phyloP scores from a whole-genome alignment of 2,888 invertebrate species.

The Poecilobothrus nobilitatus region DNA sequence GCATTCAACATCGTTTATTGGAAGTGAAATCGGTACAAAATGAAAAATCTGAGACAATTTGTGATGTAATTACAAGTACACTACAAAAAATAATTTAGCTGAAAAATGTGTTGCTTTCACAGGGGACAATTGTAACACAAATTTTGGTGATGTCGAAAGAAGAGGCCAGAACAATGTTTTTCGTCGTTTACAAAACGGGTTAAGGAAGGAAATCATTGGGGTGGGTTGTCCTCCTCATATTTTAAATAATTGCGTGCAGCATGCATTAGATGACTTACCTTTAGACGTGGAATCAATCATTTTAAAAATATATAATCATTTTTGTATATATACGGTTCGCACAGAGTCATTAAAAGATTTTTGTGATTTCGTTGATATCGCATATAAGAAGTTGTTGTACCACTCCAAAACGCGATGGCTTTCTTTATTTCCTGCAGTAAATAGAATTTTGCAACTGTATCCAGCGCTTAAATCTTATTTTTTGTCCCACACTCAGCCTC shows the following conservation, averaged over 20 bases:
- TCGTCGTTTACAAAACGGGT: constrained; percentile 9
- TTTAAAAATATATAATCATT: constrained; percentile 14
- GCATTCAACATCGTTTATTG: neutral
- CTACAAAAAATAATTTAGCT: neutral
- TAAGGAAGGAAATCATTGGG: neutral
- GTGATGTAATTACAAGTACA: constrained; percentile 4
- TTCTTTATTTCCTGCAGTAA: constrained; percentile 13
- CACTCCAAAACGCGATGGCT: constrained; percentile 14
- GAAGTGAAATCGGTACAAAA: constrained; percentile 2
- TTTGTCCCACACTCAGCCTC: neutral
- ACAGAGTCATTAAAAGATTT: constrained; percentile 13
- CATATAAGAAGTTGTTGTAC: constrained; percentile 10
- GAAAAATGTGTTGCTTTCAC: constrained; percentile 17
- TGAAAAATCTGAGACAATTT: constrained; percentile 9
- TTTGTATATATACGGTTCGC: constrained; percentile 13
- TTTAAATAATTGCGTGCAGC: constrained; percentile 10
- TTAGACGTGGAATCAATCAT: constrained; percentile 10
- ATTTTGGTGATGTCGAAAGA: constrained; percentile 22
- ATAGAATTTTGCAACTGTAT: constrained; percentile 9
- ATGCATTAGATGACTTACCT: constrained; percentile 1
- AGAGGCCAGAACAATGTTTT: constrained; percentile 21
- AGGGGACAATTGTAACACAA: constrained; percentile 21
- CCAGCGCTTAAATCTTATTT: neutral
- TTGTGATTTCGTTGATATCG: constrained; percentile 11
- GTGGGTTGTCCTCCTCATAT: constrained; percentile 11